These are phyloP conservation scores for Pluvialis apricaria DNA, from an alignment of 2,113 vertebrate species.

Conservation along the genomic window DNA sequence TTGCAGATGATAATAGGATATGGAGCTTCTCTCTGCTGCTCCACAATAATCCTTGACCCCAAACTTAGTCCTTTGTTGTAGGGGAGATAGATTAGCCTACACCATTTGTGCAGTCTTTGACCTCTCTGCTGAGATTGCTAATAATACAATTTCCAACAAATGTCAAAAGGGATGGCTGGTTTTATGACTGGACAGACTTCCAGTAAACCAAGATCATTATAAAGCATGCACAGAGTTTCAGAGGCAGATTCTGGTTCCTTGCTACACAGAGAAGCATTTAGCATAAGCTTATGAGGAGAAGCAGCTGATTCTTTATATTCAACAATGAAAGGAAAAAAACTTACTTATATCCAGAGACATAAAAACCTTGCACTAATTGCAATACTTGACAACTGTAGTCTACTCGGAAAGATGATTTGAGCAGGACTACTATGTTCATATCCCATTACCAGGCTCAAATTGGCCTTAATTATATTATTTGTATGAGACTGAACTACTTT, in stretches of 20 bases:
- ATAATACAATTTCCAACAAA: not conserved
- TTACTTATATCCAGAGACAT: not conserved
- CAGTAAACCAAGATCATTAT: not conserved
- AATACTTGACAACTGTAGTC: not conserved
- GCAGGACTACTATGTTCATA: not conserved
- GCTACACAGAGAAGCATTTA: not conserved
- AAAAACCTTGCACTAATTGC: not conserved
- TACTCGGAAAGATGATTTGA: not conserved
- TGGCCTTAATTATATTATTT: not conserved
- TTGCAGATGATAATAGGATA: not conserved
- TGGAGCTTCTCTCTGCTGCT: not conserved
- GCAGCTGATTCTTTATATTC: not conserved
- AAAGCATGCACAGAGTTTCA: not conserved
- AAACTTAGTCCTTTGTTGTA: not conserved
- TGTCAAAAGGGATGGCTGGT: not conserved
- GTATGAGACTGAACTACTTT: not conserved
- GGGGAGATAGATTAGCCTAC: not conserved
- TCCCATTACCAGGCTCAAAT: not conserved
- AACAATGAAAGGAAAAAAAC: not conserved
- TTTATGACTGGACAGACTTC: not conserved
- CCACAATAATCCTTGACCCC: not conserved
- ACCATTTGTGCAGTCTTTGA: not conserved
- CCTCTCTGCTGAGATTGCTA: not conserved
- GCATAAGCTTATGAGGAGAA: not conserved
- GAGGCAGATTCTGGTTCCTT: not conserved